Conservation (phyloP, 2,888 invertebrate genomes). For the Callinectes sapidus region DNA sequence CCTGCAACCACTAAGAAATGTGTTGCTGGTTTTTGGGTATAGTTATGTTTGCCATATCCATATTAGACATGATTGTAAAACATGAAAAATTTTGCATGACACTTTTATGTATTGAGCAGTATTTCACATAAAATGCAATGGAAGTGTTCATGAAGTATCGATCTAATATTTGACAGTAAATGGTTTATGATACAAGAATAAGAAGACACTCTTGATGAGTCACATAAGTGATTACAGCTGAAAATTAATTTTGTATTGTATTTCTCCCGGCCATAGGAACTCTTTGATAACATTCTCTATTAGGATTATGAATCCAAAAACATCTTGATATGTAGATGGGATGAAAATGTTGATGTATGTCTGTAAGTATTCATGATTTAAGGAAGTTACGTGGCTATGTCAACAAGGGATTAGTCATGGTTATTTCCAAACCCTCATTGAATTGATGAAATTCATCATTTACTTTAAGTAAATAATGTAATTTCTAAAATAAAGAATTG, state of each 20-base stretch:
- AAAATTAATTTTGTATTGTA: not conserved
- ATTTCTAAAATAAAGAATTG: not conserved
- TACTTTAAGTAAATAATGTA: not conserved
- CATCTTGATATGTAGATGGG: not conserved
- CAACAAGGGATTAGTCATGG: not conserved
- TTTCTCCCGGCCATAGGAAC: not conserved
- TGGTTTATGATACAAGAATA: not conserved
- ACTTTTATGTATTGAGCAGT: not conserved
- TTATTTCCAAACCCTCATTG: not conserved
- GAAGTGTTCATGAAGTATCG: not conserved
- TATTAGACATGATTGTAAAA: not conserved
- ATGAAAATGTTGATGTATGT: not conserved
- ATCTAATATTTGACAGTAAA: not conserved
- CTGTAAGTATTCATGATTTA: not conserved
- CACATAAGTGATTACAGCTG: not conserved
- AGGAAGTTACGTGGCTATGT: not conserved
- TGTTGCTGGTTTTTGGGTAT: not conserved
- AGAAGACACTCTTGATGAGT: not conserved
- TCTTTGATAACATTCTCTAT: not conserved
- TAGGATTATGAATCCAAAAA: not conserved
- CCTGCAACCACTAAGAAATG: not conserved
- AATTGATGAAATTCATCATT: not conserved
- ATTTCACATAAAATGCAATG: constrained; percentile 8
- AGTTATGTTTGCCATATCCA: not conserved
- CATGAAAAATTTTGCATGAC: not conserved